Conservation (phyloP, 2,888 invertebrate species). For the Amphimallon solstitiale region DNA sequence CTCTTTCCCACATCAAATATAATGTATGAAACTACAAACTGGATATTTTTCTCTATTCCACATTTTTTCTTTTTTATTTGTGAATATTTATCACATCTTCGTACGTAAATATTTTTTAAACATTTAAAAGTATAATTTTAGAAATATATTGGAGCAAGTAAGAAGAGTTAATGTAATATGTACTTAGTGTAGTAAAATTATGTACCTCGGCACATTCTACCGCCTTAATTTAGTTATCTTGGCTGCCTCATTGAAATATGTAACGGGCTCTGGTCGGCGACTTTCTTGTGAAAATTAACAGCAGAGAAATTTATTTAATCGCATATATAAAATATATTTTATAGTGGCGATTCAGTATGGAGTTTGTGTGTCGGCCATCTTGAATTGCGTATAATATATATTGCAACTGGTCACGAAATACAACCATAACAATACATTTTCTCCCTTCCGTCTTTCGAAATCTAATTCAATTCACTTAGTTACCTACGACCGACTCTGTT, state of each 20-base stretch:
- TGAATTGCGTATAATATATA: slow-evolving; percentile 35
- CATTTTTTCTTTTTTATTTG: no score
- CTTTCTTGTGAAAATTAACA: not conserved
- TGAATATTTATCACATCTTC: no score
- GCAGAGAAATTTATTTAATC: slow-evolving; percentile 25
- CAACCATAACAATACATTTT: slow-evolving; percentile 47
- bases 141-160: no score
- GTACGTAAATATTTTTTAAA: no score
- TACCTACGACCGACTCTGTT: slow-evolving; percentile 9
- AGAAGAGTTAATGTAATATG: not conserved
- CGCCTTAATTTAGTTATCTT: slow-evolving; percentile 22
- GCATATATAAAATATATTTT: slow-evolving; percentile 23
- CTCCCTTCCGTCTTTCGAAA: slow-evolving; percentile 44
- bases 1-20: no score
- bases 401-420: slow-evolving; percentile 45
- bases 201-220: slow-evolving; percentile 7
- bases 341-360: slow-evolving; percentile 5
- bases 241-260: not conserved
- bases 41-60: no score
- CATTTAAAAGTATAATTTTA: no score
- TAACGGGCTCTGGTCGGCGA: slow-evolving; percentile 1
- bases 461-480: slow-evolving; percentile 39
- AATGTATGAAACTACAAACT: no score
- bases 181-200: not conserved
- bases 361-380: slow-evolving; percentile 30